Evolutionary conservation across 2,797 vertebrate genomes (phyloP), one percentile per base, ranked within the genome.

Genomic region (Meriones psammophilus): DNA sequence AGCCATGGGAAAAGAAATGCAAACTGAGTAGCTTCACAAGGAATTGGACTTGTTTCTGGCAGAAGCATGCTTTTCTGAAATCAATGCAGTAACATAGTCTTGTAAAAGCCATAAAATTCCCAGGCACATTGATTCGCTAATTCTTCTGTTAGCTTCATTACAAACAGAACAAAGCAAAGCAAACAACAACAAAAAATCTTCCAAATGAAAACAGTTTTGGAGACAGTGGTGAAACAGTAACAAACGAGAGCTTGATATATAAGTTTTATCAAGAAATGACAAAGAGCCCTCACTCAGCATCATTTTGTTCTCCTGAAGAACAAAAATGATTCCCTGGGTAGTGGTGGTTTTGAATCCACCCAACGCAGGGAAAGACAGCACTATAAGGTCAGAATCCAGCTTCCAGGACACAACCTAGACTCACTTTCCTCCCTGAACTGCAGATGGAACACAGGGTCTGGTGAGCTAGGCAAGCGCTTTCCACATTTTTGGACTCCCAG

Each of bases 1-100:
- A 96, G 90, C 73, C 60, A 77, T 89, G 76, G n/a, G 94, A 89
- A 94, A 91, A 90, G 97, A 97, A 95, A 95, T 95, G 94, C 91
- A 96, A 97, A 28, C 8, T 28, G 42, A 54, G 10, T 12, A 12
- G n/a, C 14, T 42, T 10, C 39, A n/a, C 17, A 1, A n/a, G 30
- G 28, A 14, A 28, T 46, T 42, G 46, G 30, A 15, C n/a, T 60
- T 76, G 33, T 12, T 69, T 62, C 13, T 80, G 74, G 24, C 12
- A 30, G 18, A 50, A 56, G 3, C 28, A 39, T 42, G 42, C 22
- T 28, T 18, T 54, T 73, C 66, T 62, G 62, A 60, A 79, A 78
- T 50, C 62, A 14, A 33, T 18, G 26, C 15, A 77, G 17, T 42
- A 28, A 68, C 46, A 78, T 4, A 54, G 24, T 36, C 10, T 60